Base-by-base conservation (phyloP, 2,888 invertebrate genomes). In the Bellardia pandia region DNA sequence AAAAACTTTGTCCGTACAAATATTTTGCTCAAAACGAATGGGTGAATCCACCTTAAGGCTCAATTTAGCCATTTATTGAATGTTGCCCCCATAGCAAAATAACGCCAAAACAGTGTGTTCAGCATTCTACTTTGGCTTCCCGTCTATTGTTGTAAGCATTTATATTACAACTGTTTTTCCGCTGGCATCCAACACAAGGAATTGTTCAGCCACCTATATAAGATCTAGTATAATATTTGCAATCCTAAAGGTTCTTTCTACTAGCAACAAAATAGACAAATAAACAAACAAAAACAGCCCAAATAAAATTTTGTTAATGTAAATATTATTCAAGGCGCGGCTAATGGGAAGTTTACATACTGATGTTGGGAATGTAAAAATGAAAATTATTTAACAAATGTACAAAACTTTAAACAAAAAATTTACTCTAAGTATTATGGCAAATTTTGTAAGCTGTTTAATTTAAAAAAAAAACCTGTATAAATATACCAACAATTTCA, bases 401-500 rank as follows among this genome's bases (percentile, higher is more conserved):
- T 30, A 74, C 23, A 58, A 40, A 2, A 48, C n/a, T 80, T 33
- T 45, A 3, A 9, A 62, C 33, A 11, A 9, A 16, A 56, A 66
- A 68, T 40, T 69, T 78, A 23, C 14, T 62, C 30, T 62, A 45
- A 11, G 11, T 45, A 40, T 51, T 51, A 64, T 72, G 30, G 42
- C 71, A 83, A 51, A 53, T 51, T 30, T 68, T 51, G 48, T 62
- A 79, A 6, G 13, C 13, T 53, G 14, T 53, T 37, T 62, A 2
- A 53, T 66, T 75, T 60, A 48, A 82, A 76, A 42, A 60, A 60
- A 51, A 71, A 76, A 85, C 85, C 85, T 85, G 85, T 79, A 75
- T 30, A 58, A 56, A 42, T 11, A 9, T 60, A 56, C 30, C 33
- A 23, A 45, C 58, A 64, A 82, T 64, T 76, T 75, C 48, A 64